Percentiles rank a stretch among this genome's conserved stretches.
phyloP scores from a whole-genome alignment of 53 echinoderm and acorn worm genomes.

The Antedon mediterranea region DNA sequence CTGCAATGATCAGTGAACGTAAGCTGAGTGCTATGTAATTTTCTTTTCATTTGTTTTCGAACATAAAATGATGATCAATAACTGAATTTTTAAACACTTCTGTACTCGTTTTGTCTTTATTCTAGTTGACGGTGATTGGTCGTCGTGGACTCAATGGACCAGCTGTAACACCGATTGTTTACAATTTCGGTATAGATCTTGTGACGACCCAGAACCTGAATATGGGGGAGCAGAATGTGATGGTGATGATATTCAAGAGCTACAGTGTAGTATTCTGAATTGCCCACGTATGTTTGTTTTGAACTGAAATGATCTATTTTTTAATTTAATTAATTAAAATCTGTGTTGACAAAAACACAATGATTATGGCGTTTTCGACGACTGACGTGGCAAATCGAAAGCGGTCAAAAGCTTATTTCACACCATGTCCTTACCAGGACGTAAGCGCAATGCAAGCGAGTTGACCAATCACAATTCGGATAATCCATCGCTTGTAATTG shows the following conservation, averaged over 20 bases:
- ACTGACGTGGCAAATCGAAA: too few species aligned
- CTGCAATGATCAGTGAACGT: too few species aligned
- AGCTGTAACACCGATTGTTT: slow-evolving; percentile 48
- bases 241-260: slow-evolving; percentile 11
- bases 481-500: too few species aligned
- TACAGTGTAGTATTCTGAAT: slow-evolving; percentile 36
- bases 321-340: too few species aligned
- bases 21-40: too few species aligned
- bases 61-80: background rate
- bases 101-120: background rate
- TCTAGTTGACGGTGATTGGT: slow-evolving; percentile 50
- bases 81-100: background rate
- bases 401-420: too few species aligned
- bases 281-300: slow-evolving; percentile 60
- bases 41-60: background rate
- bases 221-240: slow-evolving; percentile 38
- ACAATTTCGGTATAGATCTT: slow-evolving; percentile 40
- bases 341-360: too few species aligned
- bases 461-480: too few species aligned
- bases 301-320: too few species aligned
- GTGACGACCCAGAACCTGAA: slow-evolving; percentile 43
- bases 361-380: too few species aligned
- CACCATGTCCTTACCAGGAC: too few species aligned
- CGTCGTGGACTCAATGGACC: slow-evolving; percentile 27
- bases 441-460: too few species aligned